phyloP scores from a whole-genome alignment of 1,140 invertebrate genomes.

The Rhagoletis zephyria region DNA sequence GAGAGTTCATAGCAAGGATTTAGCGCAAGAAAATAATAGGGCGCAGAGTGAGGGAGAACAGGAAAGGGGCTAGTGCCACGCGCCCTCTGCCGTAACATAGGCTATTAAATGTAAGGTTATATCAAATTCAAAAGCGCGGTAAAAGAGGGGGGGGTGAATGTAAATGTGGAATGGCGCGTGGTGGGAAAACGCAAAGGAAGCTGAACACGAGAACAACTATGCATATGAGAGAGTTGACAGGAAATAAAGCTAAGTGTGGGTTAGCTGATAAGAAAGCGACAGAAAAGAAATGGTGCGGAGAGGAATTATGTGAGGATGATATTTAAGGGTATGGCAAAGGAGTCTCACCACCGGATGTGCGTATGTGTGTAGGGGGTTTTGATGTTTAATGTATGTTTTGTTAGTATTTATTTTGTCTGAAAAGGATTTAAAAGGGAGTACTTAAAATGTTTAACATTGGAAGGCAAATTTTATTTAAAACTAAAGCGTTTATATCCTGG shows the following conservation, averaged over 20 bases:
- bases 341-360: too few species aligned
- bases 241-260: not conserved
- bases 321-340: too few species aligned
- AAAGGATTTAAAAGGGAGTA: too few species aligned
- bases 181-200: not conserved
- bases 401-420: too few species aligned
- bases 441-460: too few species aligned
- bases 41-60: not conserved
- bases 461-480: too few species aligned
- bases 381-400: not conserved
- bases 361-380: not conserved
- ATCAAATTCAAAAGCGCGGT: not conserved
- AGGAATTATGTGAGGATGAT: not conserved
- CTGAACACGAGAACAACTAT: not conserved
- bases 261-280: too few species aligned
- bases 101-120: conserved; percentile 33
- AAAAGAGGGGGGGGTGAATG: not conserved
- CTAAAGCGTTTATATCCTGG: too few species aligned
- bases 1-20: conserved; percentile 34
- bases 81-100: conserved; percentile 26
- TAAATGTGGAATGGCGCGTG: not conserved
- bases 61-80: conserved; percentile 5
- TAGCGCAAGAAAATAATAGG: not conserved
- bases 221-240: too few species aligned
- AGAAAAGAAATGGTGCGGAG: not conserved